Percentiles rank a stretch among this genome's conserved stretches.
Conservation (phyloP, 1,140 invertebrate species). For the Riptortus pedestris region DNA sequence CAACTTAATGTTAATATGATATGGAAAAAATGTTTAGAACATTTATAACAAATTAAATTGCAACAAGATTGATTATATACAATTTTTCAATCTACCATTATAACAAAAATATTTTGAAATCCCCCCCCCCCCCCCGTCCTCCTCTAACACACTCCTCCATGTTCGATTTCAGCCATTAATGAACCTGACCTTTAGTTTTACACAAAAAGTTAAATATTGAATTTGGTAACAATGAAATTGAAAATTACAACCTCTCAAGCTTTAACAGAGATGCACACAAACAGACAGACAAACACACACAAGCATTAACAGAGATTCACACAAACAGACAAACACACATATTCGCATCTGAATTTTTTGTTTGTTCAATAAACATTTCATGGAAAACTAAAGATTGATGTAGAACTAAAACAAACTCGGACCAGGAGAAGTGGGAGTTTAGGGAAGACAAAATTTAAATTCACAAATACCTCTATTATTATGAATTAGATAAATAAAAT, state of each 20-base stretch:
- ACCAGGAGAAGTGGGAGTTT: not conserved
- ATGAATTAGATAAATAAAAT: too few species aligned
- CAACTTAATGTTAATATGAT: too few species aligned
- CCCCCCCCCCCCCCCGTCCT: too few species aligned
- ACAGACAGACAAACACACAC: not conserved
- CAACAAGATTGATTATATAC: too few species aligned
- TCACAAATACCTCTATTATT: too few species aligned
- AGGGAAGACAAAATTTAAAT: too few species aligned
- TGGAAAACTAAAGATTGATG: not conserved
- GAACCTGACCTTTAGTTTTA: too few species aligned
- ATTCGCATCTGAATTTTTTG: not conserved
- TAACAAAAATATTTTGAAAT: not conserved
- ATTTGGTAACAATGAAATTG: too few species aligned
- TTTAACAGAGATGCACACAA: not conserved
- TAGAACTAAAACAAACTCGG: not conserved
- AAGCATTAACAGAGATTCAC: not conserved
- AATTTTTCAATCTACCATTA: too few species aligned
- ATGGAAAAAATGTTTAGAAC: too few species aligned
- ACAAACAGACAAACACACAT: not conserved
- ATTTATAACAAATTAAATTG: too few species aligned
- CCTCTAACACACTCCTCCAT: not conserved
- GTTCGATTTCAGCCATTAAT: not conserved
- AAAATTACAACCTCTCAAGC: not conserved
- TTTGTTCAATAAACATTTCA: not conserved
- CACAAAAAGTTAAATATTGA: too few species aligned